These are phyloP conservation scores for Crocodylus rhombifer DNA, from an alignment of 2,797 vertebrate genomes.

Conservation along the genomic window DNA sequence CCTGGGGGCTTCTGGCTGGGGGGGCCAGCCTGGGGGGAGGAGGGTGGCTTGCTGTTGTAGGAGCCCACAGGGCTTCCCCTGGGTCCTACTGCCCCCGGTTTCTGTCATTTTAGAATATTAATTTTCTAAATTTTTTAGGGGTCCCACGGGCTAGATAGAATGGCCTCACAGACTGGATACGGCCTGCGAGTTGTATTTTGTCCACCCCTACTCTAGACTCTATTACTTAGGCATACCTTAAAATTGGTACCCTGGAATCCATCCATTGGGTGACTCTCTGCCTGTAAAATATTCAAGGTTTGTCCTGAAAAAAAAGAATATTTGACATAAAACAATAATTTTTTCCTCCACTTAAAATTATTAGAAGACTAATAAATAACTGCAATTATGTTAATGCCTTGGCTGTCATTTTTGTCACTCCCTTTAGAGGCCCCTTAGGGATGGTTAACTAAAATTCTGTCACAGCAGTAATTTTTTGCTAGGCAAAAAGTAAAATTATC, in stretches of 20 bases:
- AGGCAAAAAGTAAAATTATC: background rate
- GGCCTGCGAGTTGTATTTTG: too few species aligned
- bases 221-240: background rate
- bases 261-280: background rate
- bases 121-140: too few species aligned
- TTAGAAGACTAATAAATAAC: background rate
- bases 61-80: too few species aligned
- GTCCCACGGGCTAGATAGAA: too few species aligned
- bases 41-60: too few species aligned
- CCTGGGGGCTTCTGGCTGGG: too few species aligned
- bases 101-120: too few species aligned
- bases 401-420: background rate
- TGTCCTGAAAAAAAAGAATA: slow-evolving; percentile 45
- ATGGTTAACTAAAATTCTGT: slow-evolving; percentile 6
- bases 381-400: background rate
- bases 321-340: background rate
- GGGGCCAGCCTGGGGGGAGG: too few species aligned
- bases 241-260: background rate
- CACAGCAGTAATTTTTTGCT: background rate
- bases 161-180: too few species aligned
- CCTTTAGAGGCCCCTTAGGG: background rate
- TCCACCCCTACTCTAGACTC: too few species aligned
- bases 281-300: background rate
- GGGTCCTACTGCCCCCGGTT: too few species aligned
- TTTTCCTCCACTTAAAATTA: background rate